Conservation (phyloP, 2,888 invertebrate species). For the Thelaira solivaga region DNA sequence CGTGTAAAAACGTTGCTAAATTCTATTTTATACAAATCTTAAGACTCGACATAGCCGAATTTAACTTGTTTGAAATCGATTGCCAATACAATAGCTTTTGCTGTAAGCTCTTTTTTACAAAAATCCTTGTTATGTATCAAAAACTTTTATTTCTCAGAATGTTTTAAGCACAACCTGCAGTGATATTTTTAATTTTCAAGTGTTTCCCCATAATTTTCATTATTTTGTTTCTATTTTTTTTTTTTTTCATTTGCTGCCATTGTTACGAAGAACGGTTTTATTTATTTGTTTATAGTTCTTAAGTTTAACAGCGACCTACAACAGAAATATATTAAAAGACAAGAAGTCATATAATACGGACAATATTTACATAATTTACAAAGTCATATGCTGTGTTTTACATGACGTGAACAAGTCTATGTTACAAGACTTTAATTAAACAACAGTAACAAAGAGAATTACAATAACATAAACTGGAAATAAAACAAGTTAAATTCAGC, state of each 20-base stretch:
- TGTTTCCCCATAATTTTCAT: no score
- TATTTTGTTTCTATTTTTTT: no score
- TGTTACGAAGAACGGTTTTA: constrained; percentile 17
- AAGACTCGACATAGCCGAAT: no score
- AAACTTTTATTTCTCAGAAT: no score
- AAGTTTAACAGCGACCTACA: constrained; percentile 30
- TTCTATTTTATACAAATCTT: no score
- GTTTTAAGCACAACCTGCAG: no score
- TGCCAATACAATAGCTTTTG: no score
- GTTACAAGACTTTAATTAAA: constrained; percentile 17
- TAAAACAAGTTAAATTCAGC: no score
- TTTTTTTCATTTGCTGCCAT: not conserved
- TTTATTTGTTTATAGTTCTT: constrained; percentile 19
- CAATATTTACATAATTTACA: constrained; percentile 56
- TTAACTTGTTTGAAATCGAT: no score
- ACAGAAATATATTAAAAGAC: not conserved
- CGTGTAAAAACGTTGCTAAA: no score
- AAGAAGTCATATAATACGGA: constrained; percentile 55
- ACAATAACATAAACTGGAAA: not conserved
- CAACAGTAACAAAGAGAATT: constrained; percentile 9
- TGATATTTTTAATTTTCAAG: constrained; percentile 52
- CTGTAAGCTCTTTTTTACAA: no score
- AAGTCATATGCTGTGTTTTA: constrained; percentile 58
- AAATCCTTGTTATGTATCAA: no score
- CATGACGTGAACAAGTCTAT: constrained; percentile 39